Base-by-base conservation (phyloP, 92 coral and sea anemone species). In the Metridium senile region DNA sequence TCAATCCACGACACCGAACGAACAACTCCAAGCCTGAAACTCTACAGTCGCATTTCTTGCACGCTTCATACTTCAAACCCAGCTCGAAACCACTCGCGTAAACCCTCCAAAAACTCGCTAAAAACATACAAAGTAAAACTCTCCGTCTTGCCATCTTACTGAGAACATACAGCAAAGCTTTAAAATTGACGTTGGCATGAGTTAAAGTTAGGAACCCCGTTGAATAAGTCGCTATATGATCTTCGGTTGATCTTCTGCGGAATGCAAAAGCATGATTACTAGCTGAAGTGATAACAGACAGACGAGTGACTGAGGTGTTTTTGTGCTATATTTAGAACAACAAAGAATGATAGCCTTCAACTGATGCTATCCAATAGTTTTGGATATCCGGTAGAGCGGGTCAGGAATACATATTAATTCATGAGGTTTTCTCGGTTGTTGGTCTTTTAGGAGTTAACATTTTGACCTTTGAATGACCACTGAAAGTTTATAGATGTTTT, bases 251-350 rank as follows among this genome's bases (percentile, higher is more conserved):
- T 70, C 75, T 4, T 66, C 20, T 17, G 10, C n/a, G 82, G 82
- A 43, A 77, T 77, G 82, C 52, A 34, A 47, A 51, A 45, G 39
- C 64, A 28, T 33, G 43, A 1, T 46, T 11, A 31, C 26, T 39
- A 26, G 34, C 13, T 20, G 29, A 77, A 52, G 82, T 66, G 82
- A 27, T 21, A 59, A 77, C 16, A 20, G 82, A 77, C 18, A 53
- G 13, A 64, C 20, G 47, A 46, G 63, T 32, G 74, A 17, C 29
- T 32, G 9, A 21, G 33, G 74, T 21, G 23, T 39, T 19, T 10
- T 4, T n/a, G 62, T 19, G 76, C 63, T 71, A 71, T 21, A 43
- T 71, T 71, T 71, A 71, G 76, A 29, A 26, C 33, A 13, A 6
- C 11, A 1, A 26, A 13, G 49, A 39, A 39, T 39, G 49, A 39